Base-by-base conservation (phyloP, 2,888 invertebrate species). In the Craniophora ligustri region DNA sequence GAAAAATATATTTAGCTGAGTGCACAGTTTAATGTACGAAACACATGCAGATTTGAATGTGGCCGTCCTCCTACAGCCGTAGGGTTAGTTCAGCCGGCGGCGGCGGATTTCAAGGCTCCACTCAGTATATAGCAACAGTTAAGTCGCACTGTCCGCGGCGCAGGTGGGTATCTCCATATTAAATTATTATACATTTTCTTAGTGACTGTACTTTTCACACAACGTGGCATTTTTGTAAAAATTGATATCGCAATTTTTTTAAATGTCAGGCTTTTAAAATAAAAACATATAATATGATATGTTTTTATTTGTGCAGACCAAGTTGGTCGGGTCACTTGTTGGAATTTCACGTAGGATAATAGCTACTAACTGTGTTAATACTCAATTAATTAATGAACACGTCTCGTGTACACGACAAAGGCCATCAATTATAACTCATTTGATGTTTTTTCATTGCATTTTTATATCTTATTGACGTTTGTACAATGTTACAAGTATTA, bases 331-430 rank as follows among this genome's bases (percentile, higher is more conserved):
- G 23, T 42, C 41, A 18, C 19, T 44, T n/a, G 31, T 32, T 35
- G 59, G 67, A 66, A 63, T 71, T 60, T 71, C 67, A 67, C 49
- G 67, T 55, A 50, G 51, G 56, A 40, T 60, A 71, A 53, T 50
- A 64, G 60, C 55, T 42, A 42, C 30, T 21, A 35, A 66, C 55
- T 56, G 49, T 51, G 49, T 45, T 69, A 60, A 66, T 75, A 30
- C 50, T 40, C 57, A 58, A 62, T 75, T 61, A 72, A 73, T 73
- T 63, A 67, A 63, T 41, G 63, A 40, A 69, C 56, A 62, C 55
- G 47, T 69, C 40, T 56, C 40, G 60, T 40, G 51, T 42, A 62
- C 21, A 46, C 58, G 42, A 72, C 51, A 61, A 63, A 58, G 31
- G 49, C 39, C 35, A 59, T 69, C 46, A 72, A 75, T 72, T 75